Evolutionary conservation across 2,797 vertebrate genomes (phyloP), one percentile per base, ranked within the genome.

Genomic region (Manis javanica): DNA sequence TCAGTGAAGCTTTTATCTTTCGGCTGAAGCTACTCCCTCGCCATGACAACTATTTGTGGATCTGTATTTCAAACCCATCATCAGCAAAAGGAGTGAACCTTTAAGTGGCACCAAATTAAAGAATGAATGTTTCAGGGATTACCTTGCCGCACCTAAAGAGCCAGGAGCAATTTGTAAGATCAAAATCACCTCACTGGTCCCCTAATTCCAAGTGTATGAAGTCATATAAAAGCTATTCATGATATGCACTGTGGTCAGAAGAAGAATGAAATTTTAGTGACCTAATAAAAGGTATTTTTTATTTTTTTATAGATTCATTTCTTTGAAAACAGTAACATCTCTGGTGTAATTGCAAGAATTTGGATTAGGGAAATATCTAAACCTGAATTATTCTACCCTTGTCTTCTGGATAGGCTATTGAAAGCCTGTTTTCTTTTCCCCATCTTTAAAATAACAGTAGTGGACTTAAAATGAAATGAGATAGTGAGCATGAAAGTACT

Each of bases 41-140:
- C 88, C 71, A 37, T 93, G 97, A 96, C 97, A 97, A 96, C 97
- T 98, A 92, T 97, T 97, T 96, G 97, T 97, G 96, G 95, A 96
- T 78, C 98, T 98, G 96, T 97, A 94, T 97, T 98, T 98, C 95
- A 98, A 98, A 98, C 69, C 96, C 97, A 97, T 98, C 98, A 98
- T 95, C 93, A 97, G 96, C 96, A 93, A 97, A 91, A 96, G 95
- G 86, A 97, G 90, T 92, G 91, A 98, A 96, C 82, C 63, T 96
- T 98, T 98, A 98, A 98, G 97, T 97, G 97, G 95, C 96, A 98
- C 94, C 97, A 96, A 98, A 98, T 98, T 98, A 98, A 98, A 97
- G 97, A 97, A 97, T 91, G 96, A 57, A 63, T 18, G 34, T 77
- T 24, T 97, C 94, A 98, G 98, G 96, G 72, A 93, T 97, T 97